Evolutionary conservation across 2,797 vertebrate species (phyloP).

Genomic region (Phalanger gymnotis): DNA sequence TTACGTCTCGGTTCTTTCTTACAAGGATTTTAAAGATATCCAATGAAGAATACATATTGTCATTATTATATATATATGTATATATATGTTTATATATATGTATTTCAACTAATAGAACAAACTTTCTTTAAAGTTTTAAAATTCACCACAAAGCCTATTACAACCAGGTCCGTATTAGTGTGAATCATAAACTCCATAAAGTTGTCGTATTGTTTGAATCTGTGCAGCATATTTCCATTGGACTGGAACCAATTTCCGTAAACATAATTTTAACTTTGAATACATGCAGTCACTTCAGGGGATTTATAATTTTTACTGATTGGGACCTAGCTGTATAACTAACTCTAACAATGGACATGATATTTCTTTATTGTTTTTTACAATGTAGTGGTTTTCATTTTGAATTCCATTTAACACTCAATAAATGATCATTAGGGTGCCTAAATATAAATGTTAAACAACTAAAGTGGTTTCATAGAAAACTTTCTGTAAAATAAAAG

Average conservation of each 20-base stretch:
- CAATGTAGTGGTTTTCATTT: neutral
- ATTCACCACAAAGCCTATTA: neutral
- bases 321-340: neutral
- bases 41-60: neutral
- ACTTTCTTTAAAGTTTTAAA: neutral
- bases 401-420: neutral
- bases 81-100: too few relatives aligned
- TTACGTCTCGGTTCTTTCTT: neutral
- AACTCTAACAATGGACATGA: neutral
- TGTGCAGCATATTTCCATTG: neutral
- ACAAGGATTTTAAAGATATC: neutral
- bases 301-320: neutral
- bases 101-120: neutral
- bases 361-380: neutral
- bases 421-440: neutral
- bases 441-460: slow-evolving; percentile 14
- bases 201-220: neutral
- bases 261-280: neutral
- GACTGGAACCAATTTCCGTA: neutral
- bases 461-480: slow-evolving; percentile 50
- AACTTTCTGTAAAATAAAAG: slow-evolving; percentile 58
- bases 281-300: neutral
- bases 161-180: neutral
- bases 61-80: too few relatives aligned
- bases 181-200: neutral